Percentiles rank a stretch among this genome's conserved stretches.
Conservation (phyloP, 2,113 vertebrate genomes). For the Hiodon tergisus region DNA sequence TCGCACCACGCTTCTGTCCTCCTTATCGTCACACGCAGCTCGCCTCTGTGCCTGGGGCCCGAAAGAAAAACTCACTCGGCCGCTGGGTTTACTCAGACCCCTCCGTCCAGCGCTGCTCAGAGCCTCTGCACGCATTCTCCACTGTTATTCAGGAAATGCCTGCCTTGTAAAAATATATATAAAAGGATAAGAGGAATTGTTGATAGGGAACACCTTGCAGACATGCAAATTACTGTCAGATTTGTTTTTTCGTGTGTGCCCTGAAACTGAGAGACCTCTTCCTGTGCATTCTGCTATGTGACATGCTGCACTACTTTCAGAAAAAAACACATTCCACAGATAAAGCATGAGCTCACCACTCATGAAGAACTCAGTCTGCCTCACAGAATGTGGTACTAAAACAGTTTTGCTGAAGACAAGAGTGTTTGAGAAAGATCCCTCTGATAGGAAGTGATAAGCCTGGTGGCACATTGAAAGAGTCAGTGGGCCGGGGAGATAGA, state of each 20-base stretch:
- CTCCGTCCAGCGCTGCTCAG: neutral
- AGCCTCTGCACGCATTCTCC: neutral
- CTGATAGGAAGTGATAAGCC: conserved; percentile 17
- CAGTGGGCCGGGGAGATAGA: neutral
- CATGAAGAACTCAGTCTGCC: conserved; percentile 6
- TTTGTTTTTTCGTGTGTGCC: neutral
- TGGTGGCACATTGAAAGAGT: neutral
- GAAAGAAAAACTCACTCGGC: neutral
- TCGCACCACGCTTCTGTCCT: neutral
- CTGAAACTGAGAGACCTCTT: neutral
- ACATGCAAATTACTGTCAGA: conserved; percentile 17
- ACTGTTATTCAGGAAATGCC: conserved; percentile 18
- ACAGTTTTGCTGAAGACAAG: conserved; percentile 11
- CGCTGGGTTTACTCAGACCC: neutral
- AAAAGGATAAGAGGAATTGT: conserved; percentile 2
- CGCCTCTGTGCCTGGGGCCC: neutral
- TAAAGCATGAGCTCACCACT: conserved; percentile 20
- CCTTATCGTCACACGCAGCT: conserved; percentile 5
- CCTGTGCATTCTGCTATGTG: neutral
- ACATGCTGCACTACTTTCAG: neutral
- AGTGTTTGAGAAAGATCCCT: conserved; percentile 1
- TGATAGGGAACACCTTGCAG: conserved; percentile 9
- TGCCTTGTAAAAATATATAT: conserved; percentile 11
- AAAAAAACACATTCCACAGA: conserved; percentile 6
- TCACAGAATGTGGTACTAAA: conserved; percentile 13